These are phyloP conservation scores for Apocheima hispidaria DNA, from an alignment of 2,888 invertebrate species.

Conservation along the genomic window DNA sequence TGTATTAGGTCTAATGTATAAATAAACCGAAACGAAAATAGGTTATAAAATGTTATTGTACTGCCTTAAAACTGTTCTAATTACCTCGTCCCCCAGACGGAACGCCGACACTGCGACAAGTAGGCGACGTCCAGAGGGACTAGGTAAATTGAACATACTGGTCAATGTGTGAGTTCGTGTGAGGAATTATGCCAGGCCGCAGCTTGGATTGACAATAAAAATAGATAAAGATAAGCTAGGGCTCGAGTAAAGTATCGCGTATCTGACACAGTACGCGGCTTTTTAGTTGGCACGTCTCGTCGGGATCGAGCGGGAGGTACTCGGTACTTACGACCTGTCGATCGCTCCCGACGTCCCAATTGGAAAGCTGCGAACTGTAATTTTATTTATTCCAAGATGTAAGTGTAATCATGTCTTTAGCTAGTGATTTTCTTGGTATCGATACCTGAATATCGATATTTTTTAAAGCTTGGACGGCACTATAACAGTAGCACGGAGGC, in stretches of 20 bases:
- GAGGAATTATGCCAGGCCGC: slow-evolving; percentile 38
- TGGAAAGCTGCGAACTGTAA: no score
- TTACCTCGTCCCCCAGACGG: background rate
- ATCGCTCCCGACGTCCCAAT: no score
- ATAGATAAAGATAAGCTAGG: slow-evolving; percentile 34
- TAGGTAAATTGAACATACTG: slow-evolving; percentile 4
- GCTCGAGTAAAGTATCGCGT: slow-evolving; percentile 17
- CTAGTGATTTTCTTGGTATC: slow-evolving; percentile 6
- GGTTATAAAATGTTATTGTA: slow-evolving; percentile 34
- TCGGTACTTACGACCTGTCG: no score
- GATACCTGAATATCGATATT: background rate
- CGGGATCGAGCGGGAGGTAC: no score
- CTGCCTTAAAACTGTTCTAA: slow-evolving; percentile 42
- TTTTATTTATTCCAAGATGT: slow-evolving; percentile 6
- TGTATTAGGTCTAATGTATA: slow-evolving; percentile 30
- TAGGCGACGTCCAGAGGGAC: no score
- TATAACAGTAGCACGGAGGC: no score
- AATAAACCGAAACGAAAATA: slow-evolving; percentile 42
- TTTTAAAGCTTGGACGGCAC: no score
- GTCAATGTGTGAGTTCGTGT: slow-evolving; percentile 39
- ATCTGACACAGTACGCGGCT: no score
- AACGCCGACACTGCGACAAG: no score
- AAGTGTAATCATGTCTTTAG: slow-evolving; percentile 1
- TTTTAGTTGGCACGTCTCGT: no score
- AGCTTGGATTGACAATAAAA: slow-evolving; percentile 44